Evolutionary conservation across 2,888 invertebrate genomes (phyloP).

Genomic region (Cerceris rybyensis): DNA sequence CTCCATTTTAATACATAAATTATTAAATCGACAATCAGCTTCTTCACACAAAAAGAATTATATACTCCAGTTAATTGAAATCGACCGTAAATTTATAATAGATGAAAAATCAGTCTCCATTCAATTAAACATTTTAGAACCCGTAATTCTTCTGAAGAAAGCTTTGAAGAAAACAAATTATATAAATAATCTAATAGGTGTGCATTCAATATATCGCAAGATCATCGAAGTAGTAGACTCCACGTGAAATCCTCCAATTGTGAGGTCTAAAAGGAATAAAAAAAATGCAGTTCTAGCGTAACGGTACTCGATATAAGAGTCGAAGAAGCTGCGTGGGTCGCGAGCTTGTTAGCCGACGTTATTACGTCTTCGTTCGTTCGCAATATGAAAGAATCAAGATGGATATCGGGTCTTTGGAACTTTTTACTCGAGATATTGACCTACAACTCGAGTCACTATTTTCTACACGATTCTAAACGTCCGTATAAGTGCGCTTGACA

Average conservation of each 20-base stretch:
- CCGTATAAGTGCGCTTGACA: conserved; percentile 19
- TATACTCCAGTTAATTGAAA: too few relatives aligned
- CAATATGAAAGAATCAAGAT: conserved; percentile 1
- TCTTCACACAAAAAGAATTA: too few relatives aligned
- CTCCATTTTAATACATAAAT: too few relatives aligned
- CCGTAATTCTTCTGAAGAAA: too few relatives aligned
- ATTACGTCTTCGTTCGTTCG: conserved; percentile 18
- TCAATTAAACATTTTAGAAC: too few relatives aligned
- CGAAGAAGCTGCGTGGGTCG: conserved; percentile 42
- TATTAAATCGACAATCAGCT: too few relatives aligned
- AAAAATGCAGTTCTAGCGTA: neutral
- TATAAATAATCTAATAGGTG: too few relatives aligned
- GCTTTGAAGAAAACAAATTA: too few relatives aligned
- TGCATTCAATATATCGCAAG: conserved; percentile 11
- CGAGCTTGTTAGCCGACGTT: conserved; percentile 41
- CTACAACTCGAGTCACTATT: neutral
- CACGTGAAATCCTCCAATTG: too few relatives aligned
- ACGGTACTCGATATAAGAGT: conserved; percentile 13
- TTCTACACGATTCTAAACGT: conserved; percentile 25
- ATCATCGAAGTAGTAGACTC: conserved; percentile 32
- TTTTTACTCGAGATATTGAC: neutral
- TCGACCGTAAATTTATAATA: too few relatives aligned
- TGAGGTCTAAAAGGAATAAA: too few relatives aligned
- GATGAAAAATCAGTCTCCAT: too few relatives aligned
- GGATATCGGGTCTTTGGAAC: conserved; percentile 14